Evolutionary conservation across 2,113 vertebrate species (phyloP), one percentile per base, ranked within the genome.

Genomic region (Pluvialis apricaria): DNA sequence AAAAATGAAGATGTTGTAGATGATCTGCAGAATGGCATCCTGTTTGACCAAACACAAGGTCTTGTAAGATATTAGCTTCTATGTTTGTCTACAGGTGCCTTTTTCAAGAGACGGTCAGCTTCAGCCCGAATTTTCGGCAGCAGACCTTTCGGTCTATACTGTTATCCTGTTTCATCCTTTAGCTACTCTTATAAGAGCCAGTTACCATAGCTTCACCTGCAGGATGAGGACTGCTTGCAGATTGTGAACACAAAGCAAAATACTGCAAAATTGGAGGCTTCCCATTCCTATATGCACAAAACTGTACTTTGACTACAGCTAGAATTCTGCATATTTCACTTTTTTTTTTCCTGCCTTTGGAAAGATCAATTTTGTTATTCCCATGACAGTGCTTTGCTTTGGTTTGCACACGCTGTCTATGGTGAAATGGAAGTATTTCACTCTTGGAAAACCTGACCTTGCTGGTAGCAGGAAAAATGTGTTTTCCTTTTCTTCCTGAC

Each of bases 181-280:
- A 88, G 86, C 31, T 68, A 1, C 44, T 62, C 36, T 47, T 4
- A 0, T 62, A 66, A 70, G 65, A 82, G 38, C 38, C 36, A 85
- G 70, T 92, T 95, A 68, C 75, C 32, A 49, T 75, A 93, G 86
- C 88, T 85, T 96, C 38, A 16, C 51, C 42, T 87, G 60, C 34
- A 73, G 45, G 34, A 40, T 57, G 14, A 75, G 26, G 24, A 22
- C 54, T 88, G 42, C 76, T 92, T 92, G 47, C 38, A 71, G 51
- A 17, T 52, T 68, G 42, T 69, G 51, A 90, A 66, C 52, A 60
- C 45, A 58, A 68, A 79, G 19, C 42, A 38, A 64, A 94, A 58
- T 62, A 42, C 51, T 68, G 16, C 75, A 36, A 61, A 81, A 77
- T 15, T 14, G 52, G 40, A 71, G 22, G 17, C 22, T 81, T 81